Base-by-base conservation (phyloP, 92 coral and sea anemone species). In the Palythoa heliodiscus region DNA sequence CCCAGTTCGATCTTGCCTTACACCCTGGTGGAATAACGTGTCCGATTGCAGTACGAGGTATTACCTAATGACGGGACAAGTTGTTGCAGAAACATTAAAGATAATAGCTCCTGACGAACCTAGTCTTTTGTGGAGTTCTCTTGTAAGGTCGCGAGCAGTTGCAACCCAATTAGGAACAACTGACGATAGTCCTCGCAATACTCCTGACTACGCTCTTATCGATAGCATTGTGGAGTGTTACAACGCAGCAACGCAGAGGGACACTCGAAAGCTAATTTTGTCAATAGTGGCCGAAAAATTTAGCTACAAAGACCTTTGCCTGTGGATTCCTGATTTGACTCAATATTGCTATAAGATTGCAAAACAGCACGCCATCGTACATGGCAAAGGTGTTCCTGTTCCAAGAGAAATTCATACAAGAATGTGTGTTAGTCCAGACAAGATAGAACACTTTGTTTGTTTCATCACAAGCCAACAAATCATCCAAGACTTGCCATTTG, bases 31-130 rank as follows among this genome's bases (percentile, higher is more conserved):
- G 96, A 92, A 88, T 7, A 64, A 77, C 8, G 83, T 92, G 71
- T 88, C 88, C 40, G 88, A 75, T 54, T 75, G 91, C 58, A 93
- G 92, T 3, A 93, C 89, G 75, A 89, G 94, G 52, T 89, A 93
- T 58, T 91, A 93, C 71, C 75, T 82, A 24, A 93, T 88, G 87
- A 92, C 87, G 70, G 87, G 92, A 4, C 94, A 93, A 76, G 92
- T 85, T 71, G 90, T n/a, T n/a, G n/a, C n/a, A n/a, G n/a, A n/a
- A n/a, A n/a, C n/a, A n/a, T n/a, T n/a, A n/a, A n/a, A n/a, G n/a
- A n/a, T n/a, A n/a, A n/a, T n/a, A n/a, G n/a, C n/a, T n/a, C n/a
- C n/a, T n/a, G n/a, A n/a, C n/a, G n/a, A n/a, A n/a, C n/a, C n/a
- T n/a, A n/a, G n/a, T n/a, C n/a, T n/a, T n/a, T n/a, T n/a, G n/a